phyloP scores from a whole-genome alignment of 1,140 invertebrate species.

The Maconellicoccus hirsutus region DNA sequence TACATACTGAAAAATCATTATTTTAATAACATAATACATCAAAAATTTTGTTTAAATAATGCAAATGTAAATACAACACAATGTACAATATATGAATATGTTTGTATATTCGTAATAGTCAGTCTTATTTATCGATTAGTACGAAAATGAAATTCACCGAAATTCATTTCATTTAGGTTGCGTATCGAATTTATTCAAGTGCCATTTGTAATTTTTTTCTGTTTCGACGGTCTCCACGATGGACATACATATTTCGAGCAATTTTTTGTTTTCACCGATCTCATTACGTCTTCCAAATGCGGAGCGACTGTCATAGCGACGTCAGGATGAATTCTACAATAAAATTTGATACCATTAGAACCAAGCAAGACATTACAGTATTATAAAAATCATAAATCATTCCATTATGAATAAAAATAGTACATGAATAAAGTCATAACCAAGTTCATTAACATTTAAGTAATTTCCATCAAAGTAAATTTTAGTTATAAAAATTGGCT shows the following conservation, averaged over 20 bases:
- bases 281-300: conserved; percentile 48
- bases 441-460: too few species aligned
- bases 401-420: too few species aligned
- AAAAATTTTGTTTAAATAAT: too few species aligned
- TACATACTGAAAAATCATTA: too few species aligned
- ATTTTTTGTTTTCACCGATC: conserved; percentile 42
- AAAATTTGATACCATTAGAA: neutral
- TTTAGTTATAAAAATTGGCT: too few species aligned
- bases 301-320: conserved; percentile 39
- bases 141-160: neutral
- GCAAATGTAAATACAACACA: too few species aligned
- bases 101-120: conserved; percentile 2
- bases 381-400: too few species aligned
- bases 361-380: too few species aligned
- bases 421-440: too few species aligned
- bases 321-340: conserved; percentile 42
- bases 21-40: too few species aligned
- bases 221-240: conserved; percentile 12
- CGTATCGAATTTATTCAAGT: neutral
- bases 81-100: neutral
- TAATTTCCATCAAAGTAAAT: too few species aligned
- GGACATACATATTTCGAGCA: conserved; percentile 44
- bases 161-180: neutral
- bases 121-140: conserved; percentile 11
- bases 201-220: neutral